Conservation (phyloP, 2,113 vertebrate species). For the Rhinolophus ferrumequinum region DNA sequence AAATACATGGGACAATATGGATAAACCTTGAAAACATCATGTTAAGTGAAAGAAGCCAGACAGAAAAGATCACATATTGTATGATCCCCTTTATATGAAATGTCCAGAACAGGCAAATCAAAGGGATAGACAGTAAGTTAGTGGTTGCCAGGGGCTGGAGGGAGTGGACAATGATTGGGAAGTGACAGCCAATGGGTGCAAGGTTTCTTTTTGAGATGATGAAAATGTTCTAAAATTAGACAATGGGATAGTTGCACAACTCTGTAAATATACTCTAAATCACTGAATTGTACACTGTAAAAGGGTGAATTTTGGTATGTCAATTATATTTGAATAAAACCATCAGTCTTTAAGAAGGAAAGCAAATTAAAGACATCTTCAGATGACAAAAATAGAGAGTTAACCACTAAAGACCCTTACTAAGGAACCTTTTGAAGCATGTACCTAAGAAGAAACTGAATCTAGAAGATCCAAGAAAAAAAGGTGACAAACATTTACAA, state of each 20-base stretch:
- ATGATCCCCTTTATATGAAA: not conserved
- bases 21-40: not conserved
- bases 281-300: not conserved
- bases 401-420: not conserved
- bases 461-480: not conserved
- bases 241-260: constrained; percentile 3
- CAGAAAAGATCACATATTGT: not conserved
- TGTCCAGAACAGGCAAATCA: not conserved
- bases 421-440: not conserved
- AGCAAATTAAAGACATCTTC: not conserved
- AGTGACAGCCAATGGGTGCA: not conserved
- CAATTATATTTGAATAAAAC: not conserved
- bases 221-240: constrained; percentile 53
- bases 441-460: constrained; percentile 23
- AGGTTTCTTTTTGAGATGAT: not conserved
- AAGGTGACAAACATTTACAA: constrained; percentile 8
- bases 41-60: not conserved
- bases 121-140: not conserved
- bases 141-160: not conserved
- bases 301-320: not conserved
- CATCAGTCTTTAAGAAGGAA: constrained; percentile 18
- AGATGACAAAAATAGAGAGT: not conserved
- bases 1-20: not conserved
- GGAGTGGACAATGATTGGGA: not conserved
- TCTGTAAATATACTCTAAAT: not conserved